Evolutionary conservation across 2,797 vertebrate species (phyloP).

Genomic region (Moxostoma hubbsi): DNA sequence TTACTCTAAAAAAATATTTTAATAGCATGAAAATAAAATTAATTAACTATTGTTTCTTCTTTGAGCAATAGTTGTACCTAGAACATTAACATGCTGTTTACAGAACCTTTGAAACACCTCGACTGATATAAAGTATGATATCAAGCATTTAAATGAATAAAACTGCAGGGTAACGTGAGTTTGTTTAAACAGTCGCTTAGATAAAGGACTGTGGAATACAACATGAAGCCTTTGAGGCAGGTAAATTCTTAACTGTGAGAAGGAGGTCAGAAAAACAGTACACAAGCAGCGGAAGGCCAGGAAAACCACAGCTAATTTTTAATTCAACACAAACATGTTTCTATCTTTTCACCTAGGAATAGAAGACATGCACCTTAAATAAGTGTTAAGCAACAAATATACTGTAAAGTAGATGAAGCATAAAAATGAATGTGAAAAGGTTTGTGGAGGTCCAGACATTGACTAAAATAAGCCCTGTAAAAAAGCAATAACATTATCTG

Average conservation of each 20-base stretch:
- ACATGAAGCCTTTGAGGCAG: slow-evolving; percentile 28
- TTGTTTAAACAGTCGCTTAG: slow-evolving; percentile 14
- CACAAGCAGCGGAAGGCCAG: too few species aligned
- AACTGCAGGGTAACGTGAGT: not conserved
- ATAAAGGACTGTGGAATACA: slow-evolving; percentile 10
- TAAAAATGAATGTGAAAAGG: not conserved
- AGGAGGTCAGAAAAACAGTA: not conserved
- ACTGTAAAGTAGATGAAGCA: not conserved
- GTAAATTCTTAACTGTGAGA: slow-evolving; percentile 75
- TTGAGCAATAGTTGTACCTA: not conserved
- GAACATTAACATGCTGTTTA: not conserved
- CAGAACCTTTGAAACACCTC: not conserved
- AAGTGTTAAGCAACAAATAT: slow-evolving; percentile 33
- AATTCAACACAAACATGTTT: slow-evolving; percentile 8
- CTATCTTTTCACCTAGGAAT: not conserved
- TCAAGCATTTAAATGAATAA: not conserved
- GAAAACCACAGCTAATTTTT: not conserved
- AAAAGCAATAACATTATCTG: too few species aligned
- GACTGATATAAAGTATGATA: not conserved
- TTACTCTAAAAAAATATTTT: too few species aligned
- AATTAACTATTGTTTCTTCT: not conserved
- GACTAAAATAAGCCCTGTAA: not conserved
- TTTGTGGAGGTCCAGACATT: not conserved
- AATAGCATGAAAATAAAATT: too few species aligned
- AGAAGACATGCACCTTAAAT: slow-evolving; percentile 12